Conservation (phyloP, 1,140 invertebrate genomes). For the Himalopsyche phryganea region DNA sequence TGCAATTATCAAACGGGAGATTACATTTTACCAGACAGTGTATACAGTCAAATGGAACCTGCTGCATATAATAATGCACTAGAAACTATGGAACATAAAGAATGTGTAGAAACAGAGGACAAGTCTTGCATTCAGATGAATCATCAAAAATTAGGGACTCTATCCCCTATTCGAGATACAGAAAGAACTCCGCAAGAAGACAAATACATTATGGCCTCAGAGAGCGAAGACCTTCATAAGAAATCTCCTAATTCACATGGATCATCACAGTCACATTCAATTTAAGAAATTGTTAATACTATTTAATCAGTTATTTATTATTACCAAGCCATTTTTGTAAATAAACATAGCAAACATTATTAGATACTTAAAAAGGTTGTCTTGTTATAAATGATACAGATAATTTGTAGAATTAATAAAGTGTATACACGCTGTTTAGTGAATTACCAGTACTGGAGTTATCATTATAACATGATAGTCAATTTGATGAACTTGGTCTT, state of each 20-base stretch:
- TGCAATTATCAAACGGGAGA: slow-evolving; percentile 29
- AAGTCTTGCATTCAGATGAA: slow-evolving; percentile 27
- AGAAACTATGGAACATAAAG: slow-evolving; percentile 17
- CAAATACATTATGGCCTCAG: slow-evolving; percentile 15
- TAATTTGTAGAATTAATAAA: too few species aligned
- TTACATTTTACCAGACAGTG: slow-evolving; percentile 29
- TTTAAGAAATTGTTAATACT: neutral
- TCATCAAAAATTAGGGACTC: slow-evolving; percentile 1
- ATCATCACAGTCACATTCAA: slow-evolving; percentile 14
- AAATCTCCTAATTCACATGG: slow-evolving; percentile 19
- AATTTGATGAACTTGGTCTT: too few species aligned
- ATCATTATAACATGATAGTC: too few species aligned
- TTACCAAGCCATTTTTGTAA: too few species aligned
- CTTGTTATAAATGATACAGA: too few species aligned
- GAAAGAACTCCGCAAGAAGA: slow-evolving; percentile 12
- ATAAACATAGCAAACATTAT: too few species aligned
- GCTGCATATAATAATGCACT: slow-evolving; percentile 20
- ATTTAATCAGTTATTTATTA: neutral
- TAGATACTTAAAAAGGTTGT: too few species aligned
- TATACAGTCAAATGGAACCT: slow-evolving; percentile 30
- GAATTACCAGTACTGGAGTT: too few species aligned
- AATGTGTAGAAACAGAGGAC: slow-evolving; percentile 16
- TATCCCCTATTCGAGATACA: slow-evolving; percentile 1
- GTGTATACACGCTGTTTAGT: too few species aligned
- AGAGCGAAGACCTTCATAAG: slow-evolving; percentile 24